These are phyloP conservation scores for Oryzias sinensis DNA, from an alignment of 2,797 vertebrate species.

Conservation along the genomic window DNA sequence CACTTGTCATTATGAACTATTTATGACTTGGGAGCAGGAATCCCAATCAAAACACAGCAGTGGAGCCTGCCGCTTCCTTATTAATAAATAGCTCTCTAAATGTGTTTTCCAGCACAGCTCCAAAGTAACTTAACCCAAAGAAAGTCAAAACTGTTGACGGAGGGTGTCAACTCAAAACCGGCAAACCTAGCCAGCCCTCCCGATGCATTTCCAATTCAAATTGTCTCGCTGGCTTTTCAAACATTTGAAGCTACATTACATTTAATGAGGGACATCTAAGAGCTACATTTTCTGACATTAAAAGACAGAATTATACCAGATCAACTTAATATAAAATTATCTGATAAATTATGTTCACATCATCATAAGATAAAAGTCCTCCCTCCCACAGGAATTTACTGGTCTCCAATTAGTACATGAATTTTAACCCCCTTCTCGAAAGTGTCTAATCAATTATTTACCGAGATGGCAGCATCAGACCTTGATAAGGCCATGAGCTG, in stretches of 20 bases:
- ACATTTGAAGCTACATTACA: constrained; percentile 82
- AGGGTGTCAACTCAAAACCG: constrained; percentile 70
- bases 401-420: constrained; percentile 85
- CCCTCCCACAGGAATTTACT: constrained; percentile 79
- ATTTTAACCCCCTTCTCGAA: constrained; percentile 81
- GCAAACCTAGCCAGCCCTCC: constrained; percentile 60
- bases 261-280: constrained; percentile 86
- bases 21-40: constrained; percentile 69
- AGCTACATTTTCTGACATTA: constrained; percentile 84
- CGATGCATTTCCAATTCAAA: constrained; percentile 81
- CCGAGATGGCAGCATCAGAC: constrained; percentile 80
- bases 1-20: constrained; percentile 80
- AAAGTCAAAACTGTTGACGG: constrained; percentile 76
- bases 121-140: constrained; percentile 71
- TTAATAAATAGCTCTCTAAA: constrained; percentile 66
- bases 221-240: constrained; percentile 75
- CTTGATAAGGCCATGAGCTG: constrained; percentile 79
- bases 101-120: constrained; percentile 68
- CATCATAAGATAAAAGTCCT: constrained; percentile 86
- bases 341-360: constrained; percentile 86
- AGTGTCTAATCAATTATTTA: constrained; percentile 88
- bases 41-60: constrained; percentile 70
- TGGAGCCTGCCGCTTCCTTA: constrained; percentile 62
- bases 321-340: constrained; percentile 85
- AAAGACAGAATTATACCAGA: constrained; percentile 83